Evolutionary conservation across 2,888 invertebrate species (phyloP), one percentile per base, ranked within the genome.

Genomic region (Andricus quercusramuli): DNA sequence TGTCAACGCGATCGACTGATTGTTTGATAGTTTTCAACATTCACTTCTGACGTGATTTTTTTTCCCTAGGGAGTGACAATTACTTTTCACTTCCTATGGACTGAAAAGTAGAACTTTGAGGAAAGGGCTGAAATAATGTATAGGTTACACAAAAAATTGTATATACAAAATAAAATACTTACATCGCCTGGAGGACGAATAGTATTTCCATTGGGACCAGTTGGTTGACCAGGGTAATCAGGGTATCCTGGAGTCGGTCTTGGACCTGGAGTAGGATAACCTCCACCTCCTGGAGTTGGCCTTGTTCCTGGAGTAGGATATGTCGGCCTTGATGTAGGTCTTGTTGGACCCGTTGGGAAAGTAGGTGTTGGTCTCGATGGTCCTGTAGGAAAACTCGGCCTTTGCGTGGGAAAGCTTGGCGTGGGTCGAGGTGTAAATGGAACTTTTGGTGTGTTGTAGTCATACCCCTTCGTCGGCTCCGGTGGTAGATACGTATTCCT

Each of bases 401-500:
- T 68, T 74, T 85, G 64, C 56, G 90, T 88, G 3, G 89, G 87
- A 78, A 82, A 80, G 65, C 86, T 84, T 51, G 90, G 84, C 32
- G 88, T 78, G 13, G 84, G 87, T 82, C 87, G 17, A 17, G 47
- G 87, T 44, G 89, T 93, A 1, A 94, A 94, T 0, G 95, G 94
- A 81, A 94, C 93, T 13, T 92, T 85, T 3, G 97, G 97, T 66
- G 94, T 94, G n/a, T 95, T 94, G 91, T 97, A 97, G 86, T 94
- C 94, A 93, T 97, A 97, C 47, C 92, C 90, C 29, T 91, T 92
- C 86, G 95, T 95, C 89, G 94, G 95, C 51, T 95, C 94, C 5
- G 95, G 95, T 29, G 97, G 97, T 78, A 97, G 94, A 93, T 97
- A 97, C 79, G 96, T 96, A 90, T 96, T 96, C 41, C 91, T 89